Base-by-base conservation (phyloP, 2,113 vertebrate genomes). In the Dipodomys spectabilis region DNA sequence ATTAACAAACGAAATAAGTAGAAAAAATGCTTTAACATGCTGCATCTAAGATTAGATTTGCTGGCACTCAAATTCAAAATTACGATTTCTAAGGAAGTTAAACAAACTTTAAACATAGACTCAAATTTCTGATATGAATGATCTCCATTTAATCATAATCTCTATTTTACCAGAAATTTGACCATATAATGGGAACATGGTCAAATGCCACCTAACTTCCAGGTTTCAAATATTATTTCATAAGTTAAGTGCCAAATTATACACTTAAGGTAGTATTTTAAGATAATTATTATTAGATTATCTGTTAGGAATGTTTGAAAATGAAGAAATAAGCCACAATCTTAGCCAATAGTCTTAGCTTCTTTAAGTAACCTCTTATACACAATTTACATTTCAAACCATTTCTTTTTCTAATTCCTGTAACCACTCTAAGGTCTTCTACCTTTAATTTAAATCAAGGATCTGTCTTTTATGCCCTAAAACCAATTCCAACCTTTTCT, bases 21-120 rank as follows among this genome's bases (percentile, higher is more conserved):
- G 83, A 71, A 57, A 79, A 86, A 64, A 5, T 9, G 15, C 30
- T 78, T 22, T 91, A 95, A 91, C 72, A 57, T 39, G 39, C 2
- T 93, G 85, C 80, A 89, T 85, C 88, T 97, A 92, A 95, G 53
- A 94, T 69, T 91, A 89, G 86, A 96, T 97, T 96, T 97, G 94
- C 96, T 97, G 96, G 96, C 74, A 94, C 75, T 32, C 11, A 91
- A 79, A 71, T 68, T 92, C 60, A 84, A 87, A 94, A 94, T 74
- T 93, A 88, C 64, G 15, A 53, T 44, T 20, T 74, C n/a, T 90
- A 75, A 39, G 8, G 83, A 82, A 69, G 88, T 30, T 57, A 86
- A 57, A 94, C 15, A 0, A 0, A 8, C 4, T 28, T n/a, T 53
- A 8, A 49, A 71, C 64, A 30, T 45, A 82, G 80, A 77, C 2